These are phyloP conservation scores for Lacerta agilis DNA, from an alignment of 2,797 vertebrate genomes.

Conservation along the genomic window DNA sequence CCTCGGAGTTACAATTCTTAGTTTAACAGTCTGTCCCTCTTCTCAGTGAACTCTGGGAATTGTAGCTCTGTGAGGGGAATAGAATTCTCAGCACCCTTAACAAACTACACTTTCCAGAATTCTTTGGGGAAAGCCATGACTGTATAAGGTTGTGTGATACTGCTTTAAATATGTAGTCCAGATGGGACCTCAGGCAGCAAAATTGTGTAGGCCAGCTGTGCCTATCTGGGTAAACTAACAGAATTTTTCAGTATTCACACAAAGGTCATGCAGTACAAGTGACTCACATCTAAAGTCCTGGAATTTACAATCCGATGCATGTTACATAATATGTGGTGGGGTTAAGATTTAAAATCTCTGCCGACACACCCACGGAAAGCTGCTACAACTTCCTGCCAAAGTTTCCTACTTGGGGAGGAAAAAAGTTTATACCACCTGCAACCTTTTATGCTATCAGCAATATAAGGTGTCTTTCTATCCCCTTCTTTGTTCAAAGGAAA, in stretches of 20 bases:
- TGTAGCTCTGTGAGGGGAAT: too few relatives aligned
- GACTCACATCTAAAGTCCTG: not conserved
- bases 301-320: not conserved
- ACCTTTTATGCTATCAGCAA: not conserved
- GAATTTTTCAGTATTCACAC: not conserved
- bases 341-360: not conserved
- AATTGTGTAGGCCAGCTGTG: too few relatives aligned
- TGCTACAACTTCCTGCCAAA: not conserved
- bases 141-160: too few relatives aligned
- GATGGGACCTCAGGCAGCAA: too few relatives aligned
- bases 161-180: too few relatives aligned
- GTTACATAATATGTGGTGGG: not conserved
- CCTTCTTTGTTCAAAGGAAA: not conserved
- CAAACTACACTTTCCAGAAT: too few relatives aligned
- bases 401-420: not conserved
- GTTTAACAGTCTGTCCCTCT: too few relatives aligned
- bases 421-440: not conserved
- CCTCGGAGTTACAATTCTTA: too few relatives aligned
- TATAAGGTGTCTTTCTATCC: not conserved
- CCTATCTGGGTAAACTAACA: not conserved
- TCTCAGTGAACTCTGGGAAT: too few relatives aligned
- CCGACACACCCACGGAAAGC: not conserved
- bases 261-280: not conserved
- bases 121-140: too few relatives aligned
- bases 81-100: too few relatives aligned